Conservation (phyloP, 2,113 vertebrate species). For the Suricata suricatta region DNA sequence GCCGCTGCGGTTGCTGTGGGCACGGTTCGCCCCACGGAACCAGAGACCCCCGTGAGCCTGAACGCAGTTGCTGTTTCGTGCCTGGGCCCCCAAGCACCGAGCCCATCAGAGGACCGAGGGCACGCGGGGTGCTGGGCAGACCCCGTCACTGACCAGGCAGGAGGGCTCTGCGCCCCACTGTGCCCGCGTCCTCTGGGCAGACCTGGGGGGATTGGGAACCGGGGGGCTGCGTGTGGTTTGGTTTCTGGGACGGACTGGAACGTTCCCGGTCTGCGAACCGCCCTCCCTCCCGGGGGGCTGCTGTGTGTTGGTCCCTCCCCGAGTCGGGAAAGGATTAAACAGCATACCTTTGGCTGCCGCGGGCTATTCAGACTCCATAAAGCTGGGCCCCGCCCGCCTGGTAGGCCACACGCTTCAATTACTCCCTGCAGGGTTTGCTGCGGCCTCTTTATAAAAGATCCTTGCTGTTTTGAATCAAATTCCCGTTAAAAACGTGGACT, state of each 20-base stretch:
- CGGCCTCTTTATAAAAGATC: background rate
- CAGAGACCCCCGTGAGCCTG: no score
- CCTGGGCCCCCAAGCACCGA: background rate
- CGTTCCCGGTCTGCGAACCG: background rate
- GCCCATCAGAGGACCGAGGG: fast-evolving
- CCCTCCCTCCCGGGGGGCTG: background rate
- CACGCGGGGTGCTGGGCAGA: fast-evolving
- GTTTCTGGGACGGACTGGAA: background rate
- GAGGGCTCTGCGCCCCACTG: fast-evolving
- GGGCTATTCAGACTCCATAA: background rate
- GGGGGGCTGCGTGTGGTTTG: background rate
- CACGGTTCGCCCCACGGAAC: fast-evolving
- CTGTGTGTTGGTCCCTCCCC: background rate
- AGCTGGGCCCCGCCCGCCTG: fast-evolving
- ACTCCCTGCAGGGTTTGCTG: background rate
- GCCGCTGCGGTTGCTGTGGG: fast-evolving
- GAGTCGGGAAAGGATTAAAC: background rate
- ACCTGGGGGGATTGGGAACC: background rate
- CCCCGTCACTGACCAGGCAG: fast-evolving
- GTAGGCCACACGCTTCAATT: background rate
- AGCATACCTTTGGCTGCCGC: background rate
- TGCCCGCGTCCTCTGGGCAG: fast-evolving
- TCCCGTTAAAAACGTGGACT: background rate
- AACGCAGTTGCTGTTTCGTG: fast-evolving
- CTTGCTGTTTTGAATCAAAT: background rate